A percentile compares a stretch with the other conserved stretches of the same genome.
Evolutionary conservation across 2,888 invertebrate genomes (phyloP).

Genomic region (Dryomyza anilis): DNA sequence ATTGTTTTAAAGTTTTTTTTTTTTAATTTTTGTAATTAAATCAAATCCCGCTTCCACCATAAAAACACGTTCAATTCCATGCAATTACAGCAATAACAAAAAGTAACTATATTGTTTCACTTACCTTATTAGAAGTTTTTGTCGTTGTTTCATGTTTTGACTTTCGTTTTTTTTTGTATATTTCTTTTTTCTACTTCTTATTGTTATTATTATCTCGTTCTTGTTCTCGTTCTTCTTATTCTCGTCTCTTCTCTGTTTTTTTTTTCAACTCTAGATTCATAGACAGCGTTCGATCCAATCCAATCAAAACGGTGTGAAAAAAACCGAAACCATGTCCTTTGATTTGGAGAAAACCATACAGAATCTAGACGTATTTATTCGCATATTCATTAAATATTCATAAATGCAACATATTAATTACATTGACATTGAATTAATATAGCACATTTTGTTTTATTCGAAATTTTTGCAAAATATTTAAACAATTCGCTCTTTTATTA

Average conservation of each 20-base stretch:
- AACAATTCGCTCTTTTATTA: neutral
- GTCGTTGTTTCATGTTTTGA: too few species aligned
- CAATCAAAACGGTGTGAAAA: conserved; percentile 48
- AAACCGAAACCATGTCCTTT: conserved; percentile 49
- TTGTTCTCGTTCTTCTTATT: conserved; percentile 19
- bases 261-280: conserved; percentile 35
- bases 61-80: neutral
- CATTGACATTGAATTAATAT: too few species aligned
- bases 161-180: neutral
- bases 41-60: too few species aligned
- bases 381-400: conserved; percentile 19
- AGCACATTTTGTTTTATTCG: too few species aligned
- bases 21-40: too few species aligned
- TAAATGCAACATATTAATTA: too few species aligned
- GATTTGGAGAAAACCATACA: conserved; percentile 56
- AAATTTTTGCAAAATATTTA: neutral
- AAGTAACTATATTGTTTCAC: too few species aligned
- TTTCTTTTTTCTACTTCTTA: conserved; percentile 11
- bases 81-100: conserved; percentile 28
- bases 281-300: conserved; percentile 34
- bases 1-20: too few species aligned
- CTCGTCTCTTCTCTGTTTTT: conserved; percentile 27
- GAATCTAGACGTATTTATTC: conserved; percentile 52
- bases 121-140: too few species aligned
- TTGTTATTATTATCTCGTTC: conserved; percentile 23